These are phyloP conservation scores for Pangasius larnaudii DNA, from an alignment of 2,797 vertebrate species.

Conservation along the genomic window DNA sequence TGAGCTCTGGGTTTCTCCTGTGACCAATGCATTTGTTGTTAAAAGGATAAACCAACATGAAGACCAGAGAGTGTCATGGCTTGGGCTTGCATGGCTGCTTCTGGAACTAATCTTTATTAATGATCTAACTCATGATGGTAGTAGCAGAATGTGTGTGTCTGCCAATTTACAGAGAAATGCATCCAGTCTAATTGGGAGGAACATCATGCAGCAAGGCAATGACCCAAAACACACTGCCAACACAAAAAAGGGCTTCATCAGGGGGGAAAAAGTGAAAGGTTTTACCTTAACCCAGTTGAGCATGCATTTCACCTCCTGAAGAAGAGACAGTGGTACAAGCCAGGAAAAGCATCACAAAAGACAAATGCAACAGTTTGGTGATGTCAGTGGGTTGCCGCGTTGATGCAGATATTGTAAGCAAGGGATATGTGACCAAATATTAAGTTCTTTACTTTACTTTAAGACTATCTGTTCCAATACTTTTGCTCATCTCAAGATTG, in stretches of 20 bases:
- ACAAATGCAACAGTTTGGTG: not conserved
- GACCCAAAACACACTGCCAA: not conserved
- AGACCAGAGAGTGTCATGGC: not conserved
- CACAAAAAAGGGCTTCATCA: not conserved
- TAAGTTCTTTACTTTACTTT: not conserved
- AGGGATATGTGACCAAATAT: not conserved
- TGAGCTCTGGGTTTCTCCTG: not conserved
- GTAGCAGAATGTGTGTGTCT: not conserved
- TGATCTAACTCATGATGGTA: not conserved
- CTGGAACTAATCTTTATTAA: constrained; percentile 1
- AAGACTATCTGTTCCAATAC: not conserved
- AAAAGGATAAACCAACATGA: not conserved
- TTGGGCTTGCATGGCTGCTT: not conserved
- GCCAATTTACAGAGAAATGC: not conserved
- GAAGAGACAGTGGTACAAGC: not conserved
- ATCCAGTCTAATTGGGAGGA: too few species aligned
- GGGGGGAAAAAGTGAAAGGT: not conserved
- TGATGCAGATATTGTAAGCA: not conserved
- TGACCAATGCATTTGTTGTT: too few species aligned
- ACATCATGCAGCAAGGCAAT: not conserved
- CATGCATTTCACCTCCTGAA: not conserved
- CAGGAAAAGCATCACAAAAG: not conserved
- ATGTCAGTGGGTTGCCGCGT: not conserved
- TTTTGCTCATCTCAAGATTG: not conserved
- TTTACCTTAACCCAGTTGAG: not conserved